Evolutionary conservation across 92 coral and sea anemone species (phyloP).

Genomic region (Palythoa caribaeorum): DNA sequence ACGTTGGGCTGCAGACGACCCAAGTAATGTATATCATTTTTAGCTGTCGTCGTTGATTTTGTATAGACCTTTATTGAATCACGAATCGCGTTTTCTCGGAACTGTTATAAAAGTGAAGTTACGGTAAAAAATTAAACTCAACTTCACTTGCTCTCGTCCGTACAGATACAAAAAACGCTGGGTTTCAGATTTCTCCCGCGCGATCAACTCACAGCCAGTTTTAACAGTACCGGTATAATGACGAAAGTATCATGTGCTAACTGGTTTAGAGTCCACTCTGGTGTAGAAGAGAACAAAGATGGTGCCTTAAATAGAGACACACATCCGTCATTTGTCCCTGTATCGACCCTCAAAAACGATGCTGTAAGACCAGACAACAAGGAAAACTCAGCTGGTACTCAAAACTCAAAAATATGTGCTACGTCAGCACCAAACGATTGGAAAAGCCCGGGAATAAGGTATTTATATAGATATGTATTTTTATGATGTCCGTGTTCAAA

Average conservation of each 20-base stretch:
- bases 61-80: not conserved
- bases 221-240: not conserved
- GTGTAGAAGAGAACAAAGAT: not conserved
- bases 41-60: not conserved
- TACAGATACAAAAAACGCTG: slow-evolving; percentile 20
- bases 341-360: not conserved
- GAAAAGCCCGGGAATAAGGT: slow-evolving; percentile 48
- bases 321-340: not conserved
- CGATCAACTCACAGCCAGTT: not conserved
- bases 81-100: not conserved
- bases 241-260: not conserved
- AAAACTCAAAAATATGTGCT: not conserved
- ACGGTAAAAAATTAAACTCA: too few relatives aligned
- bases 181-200: slow-evolving; percentile 26
- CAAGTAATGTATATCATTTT: not conserved
- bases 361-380: not conserved
- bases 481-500: not conserved
- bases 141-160: not conserved
- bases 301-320: not conserved
- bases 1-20: not conserved
- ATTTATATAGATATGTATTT: not conserved
- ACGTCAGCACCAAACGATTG: not conserved
- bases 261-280: slow-evolving; percentile 45
- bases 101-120: not conserved
- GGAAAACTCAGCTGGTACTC: not conserved